Evolutionary conservation across 23 tunicate genomes (phyloP).

Genomic region (Phallusia fumigata): DNA sequence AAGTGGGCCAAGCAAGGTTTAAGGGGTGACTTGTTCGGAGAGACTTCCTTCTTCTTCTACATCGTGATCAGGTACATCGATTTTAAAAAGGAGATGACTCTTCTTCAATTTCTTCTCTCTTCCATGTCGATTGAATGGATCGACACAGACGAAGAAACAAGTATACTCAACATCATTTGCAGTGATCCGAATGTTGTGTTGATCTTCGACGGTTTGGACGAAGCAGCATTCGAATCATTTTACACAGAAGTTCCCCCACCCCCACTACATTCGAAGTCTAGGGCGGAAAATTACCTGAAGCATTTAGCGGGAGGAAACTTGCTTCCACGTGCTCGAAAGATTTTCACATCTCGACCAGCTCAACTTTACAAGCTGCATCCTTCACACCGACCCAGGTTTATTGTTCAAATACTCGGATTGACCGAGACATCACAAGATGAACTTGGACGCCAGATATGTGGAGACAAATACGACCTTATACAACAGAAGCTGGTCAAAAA

Average conservation of each 20-base stretch:
- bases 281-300: not conserved
- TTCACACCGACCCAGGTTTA: not conserved
- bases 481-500: not conserved
- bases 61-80: not conserved
- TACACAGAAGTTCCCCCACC: not conserved
- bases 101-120: not conserved
- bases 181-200: not conserved
- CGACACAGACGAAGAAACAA: not conserved
- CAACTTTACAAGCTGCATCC: not conserved
- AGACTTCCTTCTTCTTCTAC: not conserved
- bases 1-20: not conserved
- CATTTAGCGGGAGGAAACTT: not conserved
- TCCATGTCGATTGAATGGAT: not conserved
- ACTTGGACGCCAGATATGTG: conserved; percentile 5
- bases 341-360: not conserved
- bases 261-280: not conserved
- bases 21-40: not conserved
- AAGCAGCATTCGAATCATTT: not conserved
- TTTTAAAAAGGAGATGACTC: not conserved
- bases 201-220: not conserved
- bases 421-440: not conserved
- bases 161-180: not conserved
- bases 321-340: not conserved
- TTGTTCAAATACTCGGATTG: not conserved
- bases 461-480: not conserved